Evolutionary conservation across 2,888 invertebrate genomes (phyloP), one percentile per base, ranked within the genome.

Genomic region (Temnothorax rugatulus): DNA sequence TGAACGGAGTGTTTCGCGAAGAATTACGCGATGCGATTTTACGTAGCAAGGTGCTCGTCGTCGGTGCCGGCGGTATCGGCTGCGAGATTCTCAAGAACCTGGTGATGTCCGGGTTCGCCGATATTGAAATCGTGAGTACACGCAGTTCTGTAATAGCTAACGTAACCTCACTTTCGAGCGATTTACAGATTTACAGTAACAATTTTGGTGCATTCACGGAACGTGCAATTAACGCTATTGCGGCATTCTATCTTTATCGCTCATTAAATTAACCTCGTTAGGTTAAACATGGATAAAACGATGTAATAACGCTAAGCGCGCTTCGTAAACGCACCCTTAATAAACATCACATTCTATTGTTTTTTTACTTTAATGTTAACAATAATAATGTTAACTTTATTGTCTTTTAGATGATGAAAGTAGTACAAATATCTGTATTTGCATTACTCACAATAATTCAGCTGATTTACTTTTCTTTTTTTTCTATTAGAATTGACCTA

Each of bases 11-110:
- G 91, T 96, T 97, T 82, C 96, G 96, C 83, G 95, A 96, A 85
- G 96, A 96, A 92, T 94, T 97, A 86, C 96, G 96, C 86, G 96
- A 97, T 91, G 95, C 96, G 69, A 96, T 98, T 86, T 95, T 96
- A 38, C 95, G 96, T 89, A 96, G 97, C 15, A 98, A 98, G 95
- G 95, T 99, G 73, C 95, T 99, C 86, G 97, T 99, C 21, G 98
- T 99, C 41, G 99, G 99, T 79, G 99, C 99, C 92, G 99, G 99
- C 88, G 99, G 99, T 84, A 99, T 99, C 93, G 99, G 99, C 88
- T 99, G 99, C 95, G 99, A 99, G 95, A 97, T 99, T 90, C 95
- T 99, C 57, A 99, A 99, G 95, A 99, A 99, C 95, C 96, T 99
- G 88, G 99, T 99, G 50, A 95, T 99, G 69, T 97, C 98, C 88